Percentiles rank a stretch among this genome's conserved stretches.
Evolutionary conservation across 2,113 vertebrate genomes (phyloP).

Genomic region (Rana temporaria): DNA sequence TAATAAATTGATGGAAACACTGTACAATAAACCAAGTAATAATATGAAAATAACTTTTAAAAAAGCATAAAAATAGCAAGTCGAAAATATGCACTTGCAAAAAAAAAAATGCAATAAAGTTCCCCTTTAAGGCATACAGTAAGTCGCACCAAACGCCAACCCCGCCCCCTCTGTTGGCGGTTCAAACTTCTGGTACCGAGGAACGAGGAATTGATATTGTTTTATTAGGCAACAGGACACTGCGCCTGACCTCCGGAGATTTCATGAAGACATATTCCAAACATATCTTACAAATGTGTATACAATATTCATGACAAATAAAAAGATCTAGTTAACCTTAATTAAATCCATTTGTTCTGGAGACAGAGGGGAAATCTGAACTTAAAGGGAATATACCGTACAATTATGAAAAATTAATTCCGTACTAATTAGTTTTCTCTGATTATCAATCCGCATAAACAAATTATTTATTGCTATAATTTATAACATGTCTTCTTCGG

Average conservation of each 20-base stretch:
- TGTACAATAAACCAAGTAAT: too few relatives aligned
- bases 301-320: conserved; percentile 47
- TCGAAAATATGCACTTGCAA: too few relatives aligned
- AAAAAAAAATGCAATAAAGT: too few relatives aligned
- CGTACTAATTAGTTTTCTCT: conserved; percentile 37
- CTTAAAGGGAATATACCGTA: conserved; percentile 36
- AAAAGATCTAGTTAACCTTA: conserved; percentile 43
- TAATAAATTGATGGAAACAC: too few relatives aligned
- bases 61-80: too few relatives aligned
- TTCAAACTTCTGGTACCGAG: neutral
- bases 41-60: too few relatives aligned
- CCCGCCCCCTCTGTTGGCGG: too few relatives aligned
- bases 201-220: neutral
- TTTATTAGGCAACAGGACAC: conserved; percentile 26
- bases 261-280: conserved; percentile 25
- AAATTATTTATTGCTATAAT: conserved; percentile 40
- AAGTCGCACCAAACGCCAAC: too few relatives aligned
- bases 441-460: conserved; percentile 27
- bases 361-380: conserved; percentile 12
- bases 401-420: conserved; percentile 33
- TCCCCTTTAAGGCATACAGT: too few relatives aligned
- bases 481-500: conserved; percentile 60
- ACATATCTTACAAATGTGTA: conserved; percentile 27
- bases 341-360: conserved; percentile 40
- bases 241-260: conserved; percentile 34